Evolutionary conservation across 2,888 invertebrate species (phyloP), one percentile per base, ranked within the genome.

Genomic region (Chironomus riparius): DNA sequence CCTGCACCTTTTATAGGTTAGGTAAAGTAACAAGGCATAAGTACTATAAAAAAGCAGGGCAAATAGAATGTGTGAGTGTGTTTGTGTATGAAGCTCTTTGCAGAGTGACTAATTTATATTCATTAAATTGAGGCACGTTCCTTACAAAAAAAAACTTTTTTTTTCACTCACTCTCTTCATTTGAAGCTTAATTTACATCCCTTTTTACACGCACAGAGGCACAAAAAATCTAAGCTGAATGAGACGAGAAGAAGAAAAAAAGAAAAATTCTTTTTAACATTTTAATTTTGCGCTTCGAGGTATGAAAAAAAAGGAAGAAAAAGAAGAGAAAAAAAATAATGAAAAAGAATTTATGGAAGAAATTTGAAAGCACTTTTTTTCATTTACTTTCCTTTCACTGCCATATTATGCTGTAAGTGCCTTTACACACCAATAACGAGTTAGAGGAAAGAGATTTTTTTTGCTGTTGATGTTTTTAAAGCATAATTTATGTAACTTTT

Each of bases 61-160:
- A 56, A 18, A 56, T 56, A 56, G 38, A 38, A 38, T 38, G 10
- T 38, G 38, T 38, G 38, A 38, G 38, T 38, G 38, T 38, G 38
- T 38, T 38, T 38, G 38, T 56, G 7, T 18, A 15, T 56, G 56
- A 56, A 56, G 56, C 56, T 56, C 56, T 56, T 56, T 56, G 18
- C 56, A 56, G 18, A 56, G 56, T 56, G 18, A 56, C 56, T 70
- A 70, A 70, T 70, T 70, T 70, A 70, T 70, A 70, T 70, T 70
- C 70, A 70, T 70, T 70, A 70, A 70, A 70, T 70, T 70, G 21
- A 47, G 70, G 47, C 70, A 70, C 70, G 70, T 70, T 70, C 70
- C 38, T 68, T 2, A 47, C 15, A 47, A 22, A 48, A 47, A 38
- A 47, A 70, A 47, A 2, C 1, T 2, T 38, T 38, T 68, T 15